A percentile compares a stretch with the other conserved stretches of the same genome.
Evolutionary conservation across 2,888 invertebrate genomes (phyloP).

Genomic region (Drosophila hamatofila): DNA sequence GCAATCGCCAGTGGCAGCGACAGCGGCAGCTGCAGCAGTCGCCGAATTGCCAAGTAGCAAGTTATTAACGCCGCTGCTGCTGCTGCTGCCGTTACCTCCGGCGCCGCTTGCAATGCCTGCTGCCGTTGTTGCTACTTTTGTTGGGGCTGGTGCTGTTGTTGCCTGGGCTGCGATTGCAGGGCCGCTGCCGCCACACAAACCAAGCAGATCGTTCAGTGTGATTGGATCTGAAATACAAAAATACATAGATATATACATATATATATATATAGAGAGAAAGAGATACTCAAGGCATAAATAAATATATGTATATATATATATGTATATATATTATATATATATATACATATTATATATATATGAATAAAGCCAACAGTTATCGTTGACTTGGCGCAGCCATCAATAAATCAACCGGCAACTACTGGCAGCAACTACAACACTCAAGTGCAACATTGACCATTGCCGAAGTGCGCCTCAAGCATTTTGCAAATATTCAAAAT

Average conservation of each 20-base stretch:
- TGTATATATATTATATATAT: slow-evolving; percentile 17
- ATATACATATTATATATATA: slow-evolving; percentile 13
- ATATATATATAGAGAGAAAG: neutral
- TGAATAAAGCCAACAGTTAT: slow-evolving; percentile 63
- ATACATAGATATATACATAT: neutral
- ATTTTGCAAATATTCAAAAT: slow-evolving; percentile 78
- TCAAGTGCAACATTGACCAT: slow-evolving; percentile 27
- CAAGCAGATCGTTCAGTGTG: slow-evolving; percentile 83
- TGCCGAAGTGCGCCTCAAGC: slow-evolving; percentile 60
- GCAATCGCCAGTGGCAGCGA: slow-evolving; percentile 53
- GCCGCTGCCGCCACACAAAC: slow-evolving; percentile 73
- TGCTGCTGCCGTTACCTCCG: slow-evolving; percentile 70
- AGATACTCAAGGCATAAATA: slow-evolving; percentile 6
- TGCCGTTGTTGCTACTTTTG: slow-evolving; percentile 41
- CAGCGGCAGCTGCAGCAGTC: slow-evolving; percentile 69
- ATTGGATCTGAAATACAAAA: slow-evolving; percentile 76
- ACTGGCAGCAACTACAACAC: slow-evolving; percentile 54
- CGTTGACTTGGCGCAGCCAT: slow-evolving; percentile 60
- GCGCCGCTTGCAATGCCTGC: slow-evolving; percentile 47
- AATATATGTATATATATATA: neutral
- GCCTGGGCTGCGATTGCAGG: slow-evolving; percentile 53
- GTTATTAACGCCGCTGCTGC: slow-evolving; percentile 55
- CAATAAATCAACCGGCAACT: slow-evolving; percentile 73
- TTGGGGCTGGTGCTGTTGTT: slow-evolving; percentile 38
- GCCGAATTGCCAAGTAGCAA: slow-evolving; percentile 67